Evolutionary conservation across 2,888 invertebrate genomes (phyloP).

Genomic region (Cerastoderma edule): DNA sequence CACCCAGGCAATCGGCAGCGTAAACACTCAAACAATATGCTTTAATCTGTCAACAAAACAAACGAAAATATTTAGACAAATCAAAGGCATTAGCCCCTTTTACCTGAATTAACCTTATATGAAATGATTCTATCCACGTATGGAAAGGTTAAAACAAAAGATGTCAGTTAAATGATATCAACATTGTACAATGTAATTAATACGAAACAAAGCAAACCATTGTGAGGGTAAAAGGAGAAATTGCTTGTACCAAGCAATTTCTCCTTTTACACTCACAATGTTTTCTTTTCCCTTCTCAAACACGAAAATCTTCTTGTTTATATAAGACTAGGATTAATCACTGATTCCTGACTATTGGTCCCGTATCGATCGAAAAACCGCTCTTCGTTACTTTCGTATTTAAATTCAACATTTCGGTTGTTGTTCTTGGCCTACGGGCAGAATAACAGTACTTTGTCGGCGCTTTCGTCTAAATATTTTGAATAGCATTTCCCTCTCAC

Average conservation of each 20-base stretch:
- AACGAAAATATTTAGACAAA: constrained; percentile 20
- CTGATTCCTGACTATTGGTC: no score
- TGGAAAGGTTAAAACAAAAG: no score
- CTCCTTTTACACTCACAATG: constrained; percentile 13
- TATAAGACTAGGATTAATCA: no score
- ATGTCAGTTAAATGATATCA: no score
- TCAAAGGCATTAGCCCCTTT: not conserved
- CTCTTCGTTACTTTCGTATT: constrained; percentile 23
- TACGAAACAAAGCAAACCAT: no score
- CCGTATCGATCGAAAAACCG: no score
- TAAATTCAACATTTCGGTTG: constrained; percentile 10
- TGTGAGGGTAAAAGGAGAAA: not conserved
- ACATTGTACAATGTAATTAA: no score
- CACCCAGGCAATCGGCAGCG: no score
- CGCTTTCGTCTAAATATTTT: not conserved
- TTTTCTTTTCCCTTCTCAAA: constrained; percentile 9
- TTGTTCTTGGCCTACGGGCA: constrained; percentile 17
- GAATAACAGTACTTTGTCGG: constrained; percentile 21
- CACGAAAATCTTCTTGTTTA: no score
- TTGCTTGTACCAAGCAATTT: not conserved
- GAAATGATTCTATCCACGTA: no score
- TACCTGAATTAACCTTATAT: no score
- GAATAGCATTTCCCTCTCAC: no score
- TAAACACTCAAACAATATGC: constrained; percentile 9
- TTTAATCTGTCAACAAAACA: constrained; percentile 13